Conservation (phyloP, 2,113 vertebrate genomes). For the Hyla sarda region DNA sequence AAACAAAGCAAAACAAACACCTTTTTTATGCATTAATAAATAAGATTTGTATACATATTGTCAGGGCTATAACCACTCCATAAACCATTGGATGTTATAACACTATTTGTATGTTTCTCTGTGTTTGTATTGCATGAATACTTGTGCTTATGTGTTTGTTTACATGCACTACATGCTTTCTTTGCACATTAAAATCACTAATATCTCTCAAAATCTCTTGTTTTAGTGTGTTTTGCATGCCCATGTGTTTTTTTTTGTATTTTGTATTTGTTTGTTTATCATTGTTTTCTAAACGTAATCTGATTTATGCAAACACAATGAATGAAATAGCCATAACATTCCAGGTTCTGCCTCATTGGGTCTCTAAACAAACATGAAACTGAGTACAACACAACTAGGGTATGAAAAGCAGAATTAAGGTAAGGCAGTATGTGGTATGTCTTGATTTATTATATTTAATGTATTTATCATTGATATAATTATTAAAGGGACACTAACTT, state of each 20-base stretch:
- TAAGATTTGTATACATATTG: constrained; percentile 62
- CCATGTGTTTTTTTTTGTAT: constrained; percentile 49
- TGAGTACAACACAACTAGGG: constrained; percentile 99
- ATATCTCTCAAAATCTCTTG: constrained; percentile 53
- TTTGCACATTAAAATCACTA: constrained; percentile 64
- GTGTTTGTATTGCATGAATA: constrained; percentile 73
- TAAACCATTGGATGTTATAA: constrained; percentile 59
- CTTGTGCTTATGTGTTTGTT: constrained; percentile 66
- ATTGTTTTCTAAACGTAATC: constrained; percentile 41
- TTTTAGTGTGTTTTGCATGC: constrained; percentile 76
- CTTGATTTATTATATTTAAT: background rate
- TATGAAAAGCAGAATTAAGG: constrained; percentile 93
- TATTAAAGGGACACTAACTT: constrained; percentile 1
- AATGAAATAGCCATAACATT: constrained; percentile 98
- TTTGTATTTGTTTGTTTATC: constrained; percentile 7
- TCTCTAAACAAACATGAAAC: constrained; percentile 99
- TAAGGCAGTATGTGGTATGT: constrained; percentile 75
- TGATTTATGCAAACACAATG: constrained; percentile 85
- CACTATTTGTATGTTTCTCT: constrained; percentile 52
- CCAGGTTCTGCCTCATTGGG: constrained; percentile 99
- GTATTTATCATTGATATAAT: background rate
- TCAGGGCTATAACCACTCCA: constrained; percentile 59
- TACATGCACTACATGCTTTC: constrained; percentile 63
- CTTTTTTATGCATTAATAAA: constrained; percentile 65
- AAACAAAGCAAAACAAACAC: background rate